Percentiles rank a stretch among this genome's conserved stretches.
Conservation (phyloP, 1,140 invertebrate genomes). For the Mesaphorura yosii region DNA sequence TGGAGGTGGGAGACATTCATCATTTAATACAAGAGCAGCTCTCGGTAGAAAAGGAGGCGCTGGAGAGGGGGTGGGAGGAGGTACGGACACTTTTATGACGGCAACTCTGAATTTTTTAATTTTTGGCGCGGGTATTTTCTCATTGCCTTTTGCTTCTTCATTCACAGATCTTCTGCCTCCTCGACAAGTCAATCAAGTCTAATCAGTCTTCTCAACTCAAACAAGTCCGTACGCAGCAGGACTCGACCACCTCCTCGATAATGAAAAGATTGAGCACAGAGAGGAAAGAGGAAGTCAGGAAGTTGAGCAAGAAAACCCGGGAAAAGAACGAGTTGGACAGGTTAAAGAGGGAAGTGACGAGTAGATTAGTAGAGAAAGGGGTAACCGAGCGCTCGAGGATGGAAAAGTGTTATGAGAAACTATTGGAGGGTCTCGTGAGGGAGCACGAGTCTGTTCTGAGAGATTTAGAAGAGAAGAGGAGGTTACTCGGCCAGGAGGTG, state of each 20-base stretch:
- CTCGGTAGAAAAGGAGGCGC: constrained; percentile 60
- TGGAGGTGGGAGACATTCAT: constrained; percentile 47
- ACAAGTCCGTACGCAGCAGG: constrained; percentile 49
- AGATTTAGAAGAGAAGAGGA: constrained; percentile 33
- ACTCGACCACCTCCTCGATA: constrained; percentile 66
- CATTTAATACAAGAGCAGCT: constrained; percentile 46
- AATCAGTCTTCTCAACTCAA: constrained; percentile 1
- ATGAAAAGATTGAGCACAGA: constrained; percentile 69
- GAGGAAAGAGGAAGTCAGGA: constrained; percentile 71
- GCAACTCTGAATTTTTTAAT: constrained; percentile 5
- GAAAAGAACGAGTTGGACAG: constrained; percentile 79
- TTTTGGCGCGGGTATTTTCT: background rate
- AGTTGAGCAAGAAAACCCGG: constrained; percentile 56
- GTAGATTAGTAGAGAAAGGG: constrained; percentile 64
- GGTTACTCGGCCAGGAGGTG: too few relatives aligned
- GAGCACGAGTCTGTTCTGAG: constrained; percentile 35
- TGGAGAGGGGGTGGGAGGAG: constrained; percentile 70
- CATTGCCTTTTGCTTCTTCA: background rate
- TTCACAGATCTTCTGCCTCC: constrained; percentile 1
- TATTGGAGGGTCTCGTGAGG: constrained; percentile 35
- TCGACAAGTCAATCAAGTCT: constrained; percentile 18
- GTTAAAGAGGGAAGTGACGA: constrained; percentile 60
- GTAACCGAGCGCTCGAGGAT: constrained; percentile 58
- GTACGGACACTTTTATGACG: constrained; percentile 36
- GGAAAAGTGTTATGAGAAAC: constrained; percentile 32